phyloP scores from a whole-genome alignment of 2,113 vertebrate species.

The Bubo blakistoni region DNA sequence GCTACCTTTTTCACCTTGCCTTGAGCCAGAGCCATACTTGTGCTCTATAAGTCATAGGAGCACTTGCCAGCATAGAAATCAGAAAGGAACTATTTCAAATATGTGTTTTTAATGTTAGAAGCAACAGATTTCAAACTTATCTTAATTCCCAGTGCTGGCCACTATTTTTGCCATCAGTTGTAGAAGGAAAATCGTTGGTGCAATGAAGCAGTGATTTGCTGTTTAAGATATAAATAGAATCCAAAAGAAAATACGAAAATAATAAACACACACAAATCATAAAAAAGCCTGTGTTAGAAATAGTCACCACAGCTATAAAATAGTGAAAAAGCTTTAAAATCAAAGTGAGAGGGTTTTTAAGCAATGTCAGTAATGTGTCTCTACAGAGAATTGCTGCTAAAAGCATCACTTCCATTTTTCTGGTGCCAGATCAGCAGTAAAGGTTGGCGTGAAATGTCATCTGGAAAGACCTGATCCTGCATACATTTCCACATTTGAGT shows the following conservation, averaged over 20 bases:
- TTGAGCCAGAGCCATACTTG: background rate
- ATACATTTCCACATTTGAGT: conserved; percentile 16
- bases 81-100: conserved; percentile 27
- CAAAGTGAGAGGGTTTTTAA: conserved; percentile 18
- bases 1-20: conserved; percentile 15
- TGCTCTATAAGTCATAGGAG: background rate
- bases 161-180: background rate
- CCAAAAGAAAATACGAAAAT: background rate
- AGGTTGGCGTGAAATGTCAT: conserved; percentile 33
- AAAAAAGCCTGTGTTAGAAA: conserved; percentile 23
- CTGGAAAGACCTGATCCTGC: conserved; percentile 35
- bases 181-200: background rate
- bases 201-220: background rate
- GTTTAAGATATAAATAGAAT: conserved; percentile 20
- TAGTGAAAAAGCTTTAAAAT: conserved; percentile 42
- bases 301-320: conserved; percentile 10
- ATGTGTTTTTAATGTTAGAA: background rate
- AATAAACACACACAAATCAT: conserved; percentile 18
- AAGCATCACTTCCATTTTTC: conserved; percentile 46
- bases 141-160: background rate
- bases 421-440: conserved; percentile 53
- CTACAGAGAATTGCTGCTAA: conserved; percentile 55
- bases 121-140: background rate
- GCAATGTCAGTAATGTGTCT: conserved; percentile 24
- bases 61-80: background rate